phyloP scores from a whole-genome alignment of 2,113 vertebrate species.

The Pseudopodoces humilis region DNA sequence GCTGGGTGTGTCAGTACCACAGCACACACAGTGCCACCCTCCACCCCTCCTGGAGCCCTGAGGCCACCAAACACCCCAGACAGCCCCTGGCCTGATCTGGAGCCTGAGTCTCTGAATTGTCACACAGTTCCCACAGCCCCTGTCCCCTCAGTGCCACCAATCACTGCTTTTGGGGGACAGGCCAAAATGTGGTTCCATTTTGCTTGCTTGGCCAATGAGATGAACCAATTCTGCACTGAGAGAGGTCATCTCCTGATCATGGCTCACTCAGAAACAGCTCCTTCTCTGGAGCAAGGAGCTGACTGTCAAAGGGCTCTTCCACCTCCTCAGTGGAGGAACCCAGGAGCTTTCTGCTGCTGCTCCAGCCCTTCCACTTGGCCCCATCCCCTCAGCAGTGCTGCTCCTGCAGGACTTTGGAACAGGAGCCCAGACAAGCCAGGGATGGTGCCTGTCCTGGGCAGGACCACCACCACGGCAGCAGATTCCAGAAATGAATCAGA shows the following conservation, averaged over 20 bases:
- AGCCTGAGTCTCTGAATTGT: not conserved
- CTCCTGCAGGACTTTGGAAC: not conserved
- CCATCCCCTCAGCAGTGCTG: accelerated
- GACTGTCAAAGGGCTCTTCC: not conserved
- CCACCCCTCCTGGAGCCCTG: not conserved
- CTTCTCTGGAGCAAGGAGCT: not conserved
- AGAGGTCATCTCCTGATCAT: not conserved
- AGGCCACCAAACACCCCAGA: not conserved
- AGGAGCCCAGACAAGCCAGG: not conserved
- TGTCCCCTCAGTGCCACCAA: not conserved
- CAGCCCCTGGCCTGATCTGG: not conserved
- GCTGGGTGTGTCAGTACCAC: not conserved
- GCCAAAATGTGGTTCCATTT: not conserved
- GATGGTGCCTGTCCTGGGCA: accelerated
- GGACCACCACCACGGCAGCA: accelerated
- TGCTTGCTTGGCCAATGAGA: not conserved
- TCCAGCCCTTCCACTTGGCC: not conserved
- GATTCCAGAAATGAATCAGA: not conserved
- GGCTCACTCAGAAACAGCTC: not conserved
- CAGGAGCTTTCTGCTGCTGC: not conserved
- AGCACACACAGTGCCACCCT: not conserved
- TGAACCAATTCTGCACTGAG: not conserved
- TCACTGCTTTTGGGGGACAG: not conserved
- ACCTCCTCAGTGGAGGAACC: accelerated
- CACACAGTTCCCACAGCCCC: not conserved